Conservation (phyloP, 2,888 invertebrate species). For the Sceliomorpha sp. region DNA sequence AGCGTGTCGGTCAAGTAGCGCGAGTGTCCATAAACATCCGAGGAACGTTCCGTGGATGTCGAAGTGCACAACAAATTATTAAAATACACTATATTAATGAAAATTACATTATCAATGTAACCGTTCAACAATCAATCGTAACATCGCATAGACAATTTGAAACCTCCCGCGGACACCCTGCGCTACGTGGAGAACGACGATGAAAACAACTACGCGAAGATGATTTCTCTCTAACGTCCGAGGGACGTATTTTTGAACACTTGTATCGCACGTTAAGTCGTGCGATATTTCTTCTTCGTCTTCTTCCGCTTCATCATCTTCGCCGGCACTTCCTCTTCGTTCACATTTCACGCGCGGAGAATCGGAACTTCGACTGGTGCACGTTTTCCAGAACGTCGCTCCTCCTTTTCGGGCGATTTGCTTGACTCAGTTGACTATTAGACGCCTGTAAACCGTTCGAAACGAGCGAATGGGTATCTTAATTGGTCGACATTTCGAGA, state of each 20-base stretch:
- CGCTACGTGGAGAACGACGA: constrained; percentile 39
- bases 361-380: constrained; percentile 28
- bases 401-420: no score
- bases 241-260: constrained; percentile 50
- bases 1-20: constrained; percentile 50
- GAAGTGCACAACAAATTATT: constrained; percentile 36
- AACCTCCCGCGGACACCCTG: constrained; percentile 27
- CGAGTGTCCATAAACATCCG: constrained; percentile 47
- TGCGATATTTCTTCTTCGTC: constrained; percentile 27
- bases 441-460: no score
- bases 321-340: constrained; percentile 15
- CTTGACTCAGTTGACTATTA: not conserved
- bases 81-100: constrained; percentile 27
- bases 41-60: constrained; percentile 50
- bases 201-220: constrained; percentile 41
- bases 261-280: constrained; percentile 39
- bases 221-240: constrained; percentile 36
- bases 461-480: not conserved
- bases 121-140: constrained; percentile 39
- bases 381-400: constrained; percentile 32
- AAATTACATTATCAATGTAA: constrained; percentile 30
- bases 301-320: constrained; percentile 21
- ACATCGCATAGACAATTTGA: constrained; percentile 42
- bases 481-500: not conserved
- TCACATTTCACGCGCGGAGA: constrained; percentile 12